Conservation (phyloP, 2,113 vertebrate genomes). For the Thomomys bottae region DNA sequence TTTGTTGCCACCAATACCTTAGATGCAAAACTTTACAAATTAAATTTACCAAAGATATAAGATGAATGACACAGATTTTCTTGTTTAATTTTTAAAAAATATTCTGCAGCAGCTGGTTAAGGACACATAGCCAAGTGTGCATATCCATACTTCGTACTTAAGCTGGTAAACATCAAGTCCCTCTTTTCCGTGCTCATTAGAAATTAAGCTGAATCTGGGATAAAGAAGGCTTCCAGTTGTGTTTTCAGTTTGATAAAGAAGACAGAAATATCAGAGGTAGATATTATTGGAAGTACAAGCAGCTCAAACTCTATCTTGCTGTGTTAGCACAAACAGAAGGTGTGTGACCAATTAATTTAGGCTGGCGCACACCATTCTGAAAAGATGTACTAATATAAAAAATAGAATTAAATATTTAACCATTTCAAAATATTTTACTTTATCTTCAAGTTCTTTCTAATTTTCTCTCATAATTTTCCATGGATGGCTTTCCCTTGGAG, state of each 20-base stretch:
- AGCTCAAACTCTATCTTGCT: conserved; percentile 4
- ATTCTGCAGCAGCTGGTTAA: not conserved
- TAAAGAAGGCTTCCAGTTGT: not conserved
- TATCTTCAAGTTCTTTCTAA: not conserved
- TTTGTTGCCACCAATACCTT: not conserved
- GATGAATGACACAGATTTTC: not conserved
- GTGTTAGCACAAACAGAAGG: not conserved
- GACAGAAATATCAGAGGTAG: not conserved
- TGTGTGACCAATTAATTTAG: conserved; percentile 19
- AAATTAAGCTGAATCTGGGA: conserved; percentile 28
- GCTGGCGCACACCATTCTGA: not conserved
- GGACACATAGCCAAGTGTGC: not conserved
- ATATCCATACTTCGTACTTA: not conserved
- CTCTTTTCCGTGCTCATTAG: not conserved
- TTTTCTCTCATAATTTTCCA: conserved; percentile 28
- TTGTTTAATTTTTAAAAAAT: conserved; percentile 3
- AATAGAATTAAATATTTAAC: conserved; percentile 39
- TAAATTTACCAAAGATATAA: not conserved
- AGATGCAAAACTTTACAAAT: not conserved
- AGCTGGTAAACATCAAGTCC: not conserved
- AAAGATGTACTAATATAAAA: not conserved
- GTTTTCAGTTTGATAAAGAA: conserved; percentile 41
- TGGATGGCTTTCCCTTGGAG: not conserved
- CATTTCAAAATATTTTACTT: not conserved
- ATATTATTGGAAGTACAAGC: not conserved